Evolutionary conservation across 1,140 invertebrate species (phyloP), one percentile per base, ranked within the genome.

Genomic region (Latrodectus geometricus): DNA sequence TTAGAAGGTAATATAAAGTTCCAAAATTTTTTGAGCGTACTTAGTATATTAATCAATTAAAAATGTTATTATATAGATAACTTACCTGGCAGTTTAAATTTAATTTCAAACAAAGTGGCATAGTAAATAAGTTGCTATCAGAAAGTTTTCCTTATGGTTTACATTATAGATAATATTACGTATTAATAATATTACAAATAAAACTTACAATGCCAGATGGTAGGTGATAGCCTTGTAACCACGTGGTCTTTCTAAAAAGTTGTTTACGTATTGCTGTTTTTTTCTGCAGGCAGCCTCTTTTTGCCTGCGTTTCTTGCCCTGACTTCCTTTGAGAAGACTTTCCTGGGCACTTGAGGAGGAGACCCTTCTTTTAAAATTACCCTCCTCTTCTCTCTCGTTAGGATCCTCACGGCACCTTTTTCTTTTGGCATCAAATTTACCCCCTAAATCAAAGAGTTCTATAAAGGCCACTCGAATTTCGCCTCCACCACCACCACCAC

Each of bases 211-310:
- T 90, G 96, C 92, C 91, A 97, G 94, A 93, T 97, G 96, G 92
- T 98, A 98, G 88, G 95, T 92, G 90, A 96, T 94, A 84, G 96
- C 95, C 90, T 94, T 94, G 90, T 94, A 93, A 88, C 95, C 95
- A 88, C 96, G 93, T 82, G 96, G 96, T 90, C 96, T 92, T 92
- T 98, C 96, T 90, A 98, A 93, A 92, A 97, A 97, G 92, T 97
- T 97, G 93, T 97, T 97, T 90, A 97, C 94, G 91, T 95, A 94
- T 90, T 95, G 95, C 92, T 97, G 96, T 80, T 96, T 92, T 90
- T 95, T 94, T 90, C 96, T 93, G 92, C 97, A 97, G 88, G 95
- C 94, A 91, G 95, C 95, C 93, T 97, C 96, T 92, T 95, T 94
- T 91, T 96, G 95, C 92, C 94, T 94, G 5, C 20, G 23, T 48